Base-by-base conservation (phyloP, 2,113 vertebrate species). In the Bos javanicus region DNA sequence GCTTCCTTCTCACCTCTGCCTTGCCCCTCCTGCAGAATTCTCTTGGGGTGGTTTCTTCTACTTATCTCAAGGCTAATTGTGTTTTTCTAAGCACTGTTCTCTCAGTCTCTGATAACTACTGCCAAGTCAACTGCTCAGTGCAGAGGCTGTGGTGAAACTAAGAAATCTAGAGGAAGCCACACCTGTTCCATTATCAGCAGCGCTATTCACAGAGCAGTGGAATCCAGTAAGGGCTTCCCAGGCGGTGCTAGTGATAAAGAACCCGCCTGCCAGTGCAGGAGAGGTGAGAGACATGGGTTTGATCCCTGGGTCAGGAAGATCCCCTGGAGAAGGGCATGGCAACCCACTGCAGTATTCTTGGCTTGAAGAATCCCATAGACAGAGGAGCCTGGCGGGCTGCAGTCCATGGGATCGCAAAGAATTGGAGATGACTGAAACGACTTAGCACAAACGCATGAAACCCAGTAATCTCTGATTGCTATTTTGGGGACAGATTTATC, bases 371-470 rank as follows among this genome's bases (percentile, higher is more conserved):
- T 36, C n/a, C n/a, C 64, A 36, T 6, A 11, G n/a, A 36, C 9
- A 71, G 64, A 71, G 64, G 9, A 36, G n/a, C n/a, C 64, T 71
- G 17, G n/a, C 0, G 4, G 64, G 64, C 19, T 36, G 36, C 64
- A 71, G n/a, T 36, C n/a, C 64, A 23, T 21, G 9, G n/a, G 4
- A 0, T 71, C 0, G 0, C 64, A 71, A 21, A 71, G n/a, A 36
- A n/a, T 1, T 36, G 19, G 9, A 71, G 2, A 36, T 36, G 64
- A 36, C n/a, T 71, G 64, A 5, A 21, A n/a, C 0, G 4, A 36
- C 17, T 71, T 71, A 71, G n/a, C 64, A 71, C 19, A 71, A 36
- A 71, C 0, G 4, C n/a, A 36, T 36, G 64, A 11, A 87, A 80
- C 52, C 11, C 30, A 84, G 0, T 91, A 12, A 28, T 84, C 87